Base-by-base conservation (phyloP, 2,888 invertebrate genomes). In the Sisyra nigra region DNA sequence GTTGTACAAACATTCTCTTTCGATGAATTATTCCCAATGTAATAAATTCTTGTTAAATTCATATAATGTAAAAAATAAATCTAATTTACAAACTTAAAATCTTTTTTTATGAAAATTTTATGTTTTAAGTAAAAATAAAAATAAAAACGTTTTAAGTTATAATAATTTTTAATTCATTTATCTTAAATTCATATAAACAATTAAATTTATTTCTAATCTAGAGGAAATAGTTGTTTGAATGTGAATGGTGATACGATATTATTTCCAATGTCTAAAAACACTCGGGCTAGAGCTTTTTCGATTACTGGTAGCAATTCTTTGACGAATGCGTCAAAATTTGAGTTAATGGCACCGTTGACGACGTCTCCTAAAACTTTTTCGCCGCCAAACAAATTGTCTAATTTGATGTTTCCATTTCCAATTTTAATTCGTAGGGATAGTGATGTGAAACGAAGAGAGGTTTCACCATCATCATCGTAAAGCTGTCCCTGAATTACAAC, bases 331-430 rank as follows among this genome's bases (percentile, higher is more conserved):
- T 67, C 61, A 46, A 73, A 66, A 51, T 74, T 74, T 48, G 60
- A 62, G 53, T 74, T 74, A 31, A 73, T 66, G 0, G 69, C 67
- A 29, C 60, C 60, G 53, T 72, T 73, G 11, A 73, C 58, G n/a
- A 71, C 61, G 10, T 65, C 64, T 46, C 60, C 65, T 45, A 73
- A 57, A 3, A 65, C 55, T 50, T 65, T 66, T 48, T 72, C 71
- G 11, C 69, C 70, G 41, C 64, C 63, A 51, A 72, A 72, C 4
- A 72, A 54, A 54, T 72, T 71, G 10, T 65, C 66, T 17, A 74
- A 52, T 6, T 59, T 53, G 1, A 71, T 55, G 9, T 55, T 52
- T 15, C 70, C 71, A 34, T 63, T 62, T 17, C 65, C 66, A 8
- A 72, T 57, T 36, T 59, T 56, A 5, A 66, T 58, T 51, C 67